Evolutionary conservation across 2,888 invertebrate genomes (phyloP).

Genomic region (Spisula solida): DNA sequence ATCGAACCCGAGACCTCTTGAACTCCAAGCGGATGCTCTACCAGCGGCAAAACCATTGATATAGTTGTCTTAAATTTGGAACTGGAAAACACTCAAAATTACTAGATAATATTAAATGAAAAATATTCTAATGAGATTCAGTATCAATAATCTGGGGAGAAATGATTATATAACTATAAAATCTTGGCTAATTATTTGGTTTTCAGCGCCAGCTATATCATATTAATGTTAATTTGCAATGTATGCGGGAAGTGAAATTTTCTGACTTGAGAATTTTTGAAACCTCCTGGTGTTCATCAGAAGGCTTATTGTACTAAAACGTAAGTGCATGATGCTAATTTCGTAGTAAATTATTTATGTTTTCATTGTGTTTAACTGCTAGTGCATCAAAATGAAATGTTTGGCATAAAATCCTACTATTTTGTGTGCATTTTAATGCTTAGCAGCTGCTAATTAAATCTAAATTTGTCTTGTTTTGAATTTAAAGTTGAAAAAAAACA

Average conservation of each 20-base stretch:
- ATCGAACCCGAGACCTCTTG: no score
- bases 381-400: not conserved
- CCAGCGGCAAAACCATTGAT: no score
- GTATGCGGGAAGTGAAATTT: not conserved
- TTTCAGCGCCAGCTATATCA: not conserved
- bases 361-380: not conserved
- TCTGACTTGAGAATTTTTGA: not conserved
- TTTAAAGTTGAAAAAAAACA: not conserved
- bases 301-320: not conserved
- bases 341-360: not conserved
- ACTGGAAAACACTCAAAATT: no score
- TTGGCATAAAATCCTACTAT: not conserved
- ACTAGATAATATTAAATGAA: no score
- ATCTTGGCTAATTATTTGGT: slow-evolving; percentile 2
- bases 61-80: no score
- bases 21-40: no score
- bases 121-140: no score
- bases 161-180: not conserved
- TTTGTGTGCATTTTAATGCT: not conserved
- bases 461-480: not conserved
- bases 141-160: not conserved
- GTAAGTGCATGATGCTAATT: not conserved
- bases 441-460: not conserved
- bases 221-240: not conserved
- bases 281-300: not conserved